phyloP scores from a whole-genome alignment of 2,113 vertebrate genomes.

The Pteruthius melanotis region DNA sequence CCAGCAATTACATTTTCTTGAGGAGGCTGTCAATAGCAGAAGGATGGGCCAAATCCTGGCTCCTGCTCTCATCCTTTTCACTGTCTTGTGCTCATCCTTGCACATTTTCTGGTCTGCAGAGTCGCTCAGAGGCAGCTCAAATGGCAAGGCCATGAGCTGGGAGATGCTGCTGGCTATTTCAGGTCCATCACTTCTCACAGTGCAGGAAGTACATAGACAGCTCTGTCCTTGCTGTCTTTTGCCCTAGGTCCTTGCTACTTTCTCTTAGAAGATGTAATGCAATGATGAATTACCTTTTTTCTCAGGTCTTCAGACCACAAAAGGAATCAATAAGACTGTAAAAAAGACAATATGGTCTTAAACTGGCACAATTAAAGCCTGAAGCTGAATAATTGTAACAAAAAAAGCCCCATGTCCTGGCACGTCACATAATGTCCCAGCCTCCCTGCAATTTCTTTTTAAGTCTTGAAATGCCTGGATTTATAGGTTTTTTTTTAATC shows the following conservation, averaged over 20 bases:
- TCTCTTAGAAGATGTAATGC: background rate
- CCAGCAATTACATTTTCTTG: constrained; percentile 10
- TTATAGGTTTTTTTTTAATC: background rate
- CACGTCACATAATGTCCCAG: background rate
- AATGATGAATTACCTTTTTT: background rate
- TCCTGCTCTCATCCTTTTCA: background rate
- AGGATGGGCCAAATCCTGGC: background rate
- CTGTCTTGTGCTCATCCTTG: background rate
- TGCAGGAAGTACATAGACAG: background rate
- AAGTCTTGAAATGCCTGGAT: background rate
- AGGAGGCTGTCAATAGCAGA: constrained; percentile 24
- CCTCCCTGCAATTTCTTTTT: background rate
- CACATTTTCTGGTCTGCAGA: background rate
- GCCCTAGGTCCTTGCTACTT: background rate
- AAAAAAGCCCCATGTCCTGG: background rate
- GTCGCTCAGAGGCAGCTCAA: background rate
- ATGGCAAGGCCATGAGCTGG: background rate
- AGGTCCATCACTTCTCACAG: background rate
- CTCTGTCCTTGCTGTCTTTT: background rate
- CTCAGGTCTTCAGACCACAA: background rate
- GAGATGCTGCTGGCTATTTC: background rate
- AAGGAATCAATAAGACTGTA: background rate
- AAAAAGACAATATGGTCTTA: constrained; percentile 3
- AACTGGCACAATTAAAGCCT: background rate
- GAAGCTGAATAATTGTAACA: background rate